Evolutionary conservation across 2,888 invertebrate species (phyloP).

Genomic region (Chydorus sphaericus): DNA sequence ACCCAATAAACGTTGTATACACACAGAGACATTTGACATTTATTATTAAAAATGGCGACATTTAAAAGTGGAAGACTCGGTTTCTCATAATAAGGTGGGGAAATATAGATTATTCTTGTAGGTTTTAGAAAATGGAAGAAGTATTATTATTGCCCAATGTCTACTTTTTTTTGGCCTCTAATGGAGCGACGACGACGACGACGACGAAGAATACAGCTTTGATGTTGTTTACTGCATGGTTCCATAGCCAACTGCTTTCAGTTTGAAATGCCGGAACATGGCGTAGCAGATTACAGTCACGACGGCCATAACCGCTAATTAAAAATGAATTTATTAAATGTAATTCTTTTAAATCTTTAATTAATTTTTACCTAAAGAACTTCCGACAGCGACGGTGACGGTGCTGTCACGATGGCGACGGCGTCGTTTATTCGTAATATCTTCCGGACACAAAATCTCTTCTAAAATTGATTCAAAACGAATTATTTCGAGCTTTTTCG

Average conservation of each 20-base stretch:
- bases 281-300: conserved; percentile 72
- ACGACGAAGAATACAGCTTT: too few relatives aligned
- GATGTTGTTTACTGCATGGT: conserved; percentile 59
- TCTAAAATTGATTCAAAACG: conserved; percentile 6
- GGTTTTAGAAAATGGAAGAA: too few relatives aligned
- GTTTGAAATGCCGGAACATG: conserved; percentile 67
- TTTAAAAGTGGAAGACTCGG: conserved; percentile 6
- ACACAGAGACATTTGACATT: background rate
- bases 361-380: conserved; percentile 40
- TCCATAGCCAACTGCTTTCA: conserved; percentile 81
- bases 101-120: too few relatives aligned
- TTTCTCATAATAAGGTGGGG: background rate
- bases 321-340: background rate
- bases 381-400: conserved; percentile 68
- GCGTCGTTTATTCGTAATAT: conserved; percentile 29
- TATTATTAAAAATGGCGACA: background rate
- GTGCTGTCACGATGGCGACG: conserved; percentile 55
- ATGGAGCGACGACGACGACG: too few relatives aligned
- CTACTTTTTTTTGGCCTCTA: too few relatives aligned
- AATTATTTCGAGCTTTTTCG: too few relatives aligned
- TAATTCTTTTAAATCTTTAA: background rate
- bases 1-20: too few relatives aligned
- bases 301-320: conserved; percentile 56
- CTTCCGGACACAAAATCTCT: conserved; percentile 47
- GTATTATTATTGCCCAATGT: too few relatives aligned